phyloP scores from a whole-genome alignment of 2,113 vertebrate species.

The Gambusia affinis region DNA sequence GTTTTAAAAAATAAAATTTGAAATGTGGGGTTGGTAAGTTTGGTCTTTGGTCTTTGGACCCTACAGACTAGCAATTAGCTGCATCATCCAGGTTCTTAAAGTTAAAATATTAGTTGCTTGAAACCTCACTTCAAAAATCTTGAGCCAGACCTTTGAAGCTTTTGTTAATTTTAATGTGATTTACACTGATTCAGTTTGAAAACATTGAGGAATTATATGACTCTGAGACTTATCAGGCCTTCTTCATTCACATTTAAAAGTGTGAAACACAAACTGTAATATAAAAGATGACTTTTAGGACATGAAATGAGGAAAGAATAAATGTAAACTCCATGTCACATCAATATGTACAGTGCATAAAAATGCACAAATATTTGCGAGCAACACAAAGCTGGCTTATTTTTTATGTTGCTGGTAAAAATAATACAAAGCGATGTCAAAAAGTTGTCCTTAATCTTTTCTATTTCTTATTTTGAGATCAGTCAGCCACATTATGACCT shows the following conservation, averaged over 20 bases:
- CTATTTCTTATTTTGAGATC: neutral
- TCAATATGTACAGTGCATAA: neutral
- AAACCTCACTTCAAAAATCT: too few species aligned
- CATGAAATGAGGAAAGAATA: neutral
- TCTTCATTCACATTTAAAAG: neutral
- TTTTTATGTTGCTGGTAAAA: neutral
- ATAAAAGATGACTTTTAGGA: neutral
- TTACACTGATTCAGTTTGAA: too few species aligned
- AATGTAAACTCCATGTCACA: neutral
- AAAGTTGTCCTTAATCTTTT: neutral
- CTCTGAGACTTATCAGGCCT: neutral
- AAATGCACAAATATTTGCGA: neutral
- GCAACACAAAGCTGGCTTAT: neutral
- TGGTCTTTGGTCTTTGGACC: too few species aligned
- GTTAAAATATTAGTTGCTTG: too few species aligned
- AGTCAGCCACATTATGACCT: constrained; percentile 8
- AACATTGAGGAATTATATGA: too few species aligned
- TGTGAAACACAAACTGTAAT: neutral
- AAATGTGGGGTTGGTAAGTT: too few species aligned
- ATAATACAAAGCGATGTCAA: neutral
- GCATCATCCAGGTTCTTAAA: too few species aligned
- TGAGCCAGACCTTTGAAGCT: too few species aligned
- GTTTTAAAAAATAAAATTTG: too few species aligned
- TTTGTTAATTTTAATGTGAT: too few species aligned
- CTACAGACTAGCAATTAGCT: too few species aligned